Base-by-base conservation (phyloP, 1,140 invertebrate species). In the Zophobas morio region DNA sequence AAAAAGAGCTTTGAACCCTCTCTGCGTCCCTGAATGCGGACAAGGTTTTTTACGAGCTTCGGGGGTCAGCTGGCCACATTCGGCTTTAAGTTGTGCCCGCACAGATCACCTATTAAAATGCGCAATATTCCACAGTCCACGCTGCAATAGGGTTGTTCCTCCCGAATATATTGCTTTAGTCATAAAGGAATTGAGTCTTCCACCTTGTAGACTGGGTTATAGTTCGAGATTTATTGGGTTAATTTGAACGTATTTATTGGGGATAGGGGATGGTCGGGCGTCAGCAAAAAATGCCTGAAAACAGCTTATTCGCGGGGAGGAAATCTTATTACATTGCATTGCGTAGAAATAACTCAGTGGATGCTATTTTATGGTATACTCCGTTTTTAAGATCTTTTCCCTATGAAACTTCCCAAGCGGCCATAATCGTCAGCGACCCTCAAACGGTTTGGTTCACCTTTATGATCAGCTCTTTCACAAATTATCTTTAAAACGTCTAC, bases 131-230 rank as follows among this genome's bases (percentile, higher is more conserved):
- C 39, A 5, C 37, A 66, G 60, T 37, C 57, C 49, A 51, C 49
- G n/a, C 49, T 40, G 57, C 35, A 40, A 32, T 66, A 8, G 60
- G 60, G 60, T 47, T 46, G 60, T 51, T 51, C 49, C 49, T 2
- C 49, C n/a, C 37, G 60, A 20, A 66, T 66, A 66, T 66, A 66
- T 66, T 66, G 37, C 37, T 33, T 2, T 20, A 66, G 49, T 39
- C 39, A 66, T 66, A 66, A 66, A 66, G 60, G 60, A 66, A 66
- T 66, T 42, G 39, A 66, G 60, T 66, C 60, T 42, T 66, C 60
- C 60, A 66, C 60, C 34, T 37, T 32, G 37, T 66, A 42, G 37
- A 66, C n/a, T 20, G 49, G n/a, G 37, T 66, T 66, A 66, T 66
- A 66, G 37, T 66, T 66, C 33, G 36, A 66, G 39, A 66, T 66